Evolutionary conservation across 2,113 vertebrate species (phyloP).

Genomic region (Lipophrys pholis): DNA sequence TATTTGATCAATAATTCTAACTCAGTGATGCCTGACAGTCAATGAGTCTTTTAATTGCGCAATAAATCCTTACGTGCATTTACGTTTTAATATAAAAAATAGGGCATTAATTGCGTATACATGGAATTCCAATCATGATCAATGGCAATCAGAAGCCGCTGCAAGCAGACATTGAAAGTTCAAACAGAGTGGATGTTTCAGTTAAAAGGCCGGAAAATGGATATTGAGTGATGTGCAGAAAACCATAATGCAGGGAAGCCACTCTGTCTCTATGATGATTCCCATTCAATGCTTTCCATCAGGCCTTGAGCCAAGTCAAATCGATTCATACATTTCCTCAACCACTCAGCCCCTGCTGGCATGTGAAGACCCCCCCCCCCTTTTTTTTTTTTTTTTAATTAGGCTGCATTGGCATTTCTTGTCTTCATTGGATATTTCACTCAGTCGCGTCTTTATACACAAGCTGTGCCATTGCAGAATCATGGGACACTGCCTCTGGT

Average conservation of each 20-base stretch:
- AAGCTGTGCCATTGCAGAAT: constrained; percentile 33
- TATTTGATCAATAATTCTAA: neutral
- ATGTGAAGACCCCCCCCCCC: constrained; percentile 10
- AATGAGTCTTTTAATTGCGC: constrained; percentile 4
- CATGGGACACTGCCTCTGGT: constrained; percentile 21
- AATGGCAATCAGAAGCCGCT: constrained; percentile 32
- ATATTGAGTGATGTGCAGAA: constrained; percentile 50
- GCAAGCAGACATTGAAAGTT: constrained; percentile 15
- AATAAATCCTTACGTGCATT: neutral
- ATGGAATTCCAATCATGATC: constrained; percentile 16
- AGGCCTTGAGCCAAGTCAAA: constrained; percentile 42
- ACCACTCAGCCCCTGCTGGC: constrained; percentile 50
- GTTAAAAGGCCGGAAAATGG: constrained; percentile 28
- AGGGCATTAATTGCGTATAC: constrained; percentile 2
- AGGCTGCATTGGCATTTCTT: constrained; percentile 42
- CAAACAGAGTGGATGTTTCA: constrained; percentile 41
- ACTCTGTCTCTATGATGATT: constrained; percentile 58
- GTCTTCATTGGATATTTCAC: constrained; percentile 53
- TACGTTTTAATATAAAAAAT: neutral
- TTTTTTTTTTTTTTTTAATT: constrained; percentile 43
- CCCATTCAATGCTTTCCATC: constrained; percentile 52
- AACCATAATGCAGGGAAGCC: constrained; percentile 50
- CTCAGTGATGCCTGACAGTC: too few species aligned
- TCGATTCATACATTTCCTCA: constrained; percentile 69
- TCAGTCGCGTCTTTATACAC: constrained; percentile 10